Evolutionary conservation across 2,113 vertebrate species (phyloP), one percentile per base, ranked within the genome.

Genomic region (Choloepus hoffmanni): DNA sequence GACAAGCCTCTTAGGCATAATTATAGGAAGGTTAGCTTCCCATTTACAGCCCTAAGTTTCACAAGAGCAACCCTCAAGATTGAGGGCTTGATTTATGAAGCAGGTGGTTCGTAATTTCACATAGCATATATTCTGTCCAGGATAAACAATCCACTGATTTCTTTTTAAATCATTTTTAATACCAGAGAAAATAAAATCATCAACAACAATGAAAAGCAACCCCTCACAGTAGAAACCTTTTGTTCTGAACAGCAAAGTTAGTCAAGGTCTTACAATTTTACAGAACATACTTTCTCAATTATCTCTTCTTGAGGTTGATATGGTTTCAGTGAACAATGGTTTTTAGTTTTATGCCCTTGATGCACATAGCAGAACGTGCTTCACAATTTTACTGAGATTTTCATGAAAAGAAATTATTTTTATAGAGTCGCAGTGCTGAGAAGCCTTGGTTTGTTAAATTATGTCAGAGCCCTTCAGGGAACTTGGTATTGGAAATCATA

Each of bases 211-310:
- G 63, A 95, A 90, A 67, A 33, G 4, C 30, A 92, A 62, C 9
- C 28, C 3, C 14, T 88, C 16, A 68, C 12, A 81, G 9, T 30
- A 89, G 24, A 94, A 50, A 4, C 23, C 48, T 90, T 92, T 90
- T 88, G 43, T 90, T 95, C 90, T 85, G 13, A 94, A 90, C 72
- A 92, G 18, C 45, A 96, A 40, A n/a, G 33, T 82, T 94, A 90
- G 48, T 96, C 85, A 96, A 78, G 83, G 89, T 91, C 63, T 82
- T 63, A 21, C 10, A 18, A 67, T 73, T 92, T 74, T 93, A 83
- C 67, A 82, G 48, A 90, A 50, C 40, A 92, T 93, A 78, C 53
- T 83, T 88, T 91, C 86, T 90, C 85, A 43, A 21, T 40, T 96
- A 24, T 95, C 58, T 92, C 36, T 88, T 95, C 43, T 45, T 5